Evolutionary conservation across 2,113 vertebrate genomes (phyloP), one percentile per base, ranked within the genome.

Genomic region (Microcebus jonahi): DNA sequence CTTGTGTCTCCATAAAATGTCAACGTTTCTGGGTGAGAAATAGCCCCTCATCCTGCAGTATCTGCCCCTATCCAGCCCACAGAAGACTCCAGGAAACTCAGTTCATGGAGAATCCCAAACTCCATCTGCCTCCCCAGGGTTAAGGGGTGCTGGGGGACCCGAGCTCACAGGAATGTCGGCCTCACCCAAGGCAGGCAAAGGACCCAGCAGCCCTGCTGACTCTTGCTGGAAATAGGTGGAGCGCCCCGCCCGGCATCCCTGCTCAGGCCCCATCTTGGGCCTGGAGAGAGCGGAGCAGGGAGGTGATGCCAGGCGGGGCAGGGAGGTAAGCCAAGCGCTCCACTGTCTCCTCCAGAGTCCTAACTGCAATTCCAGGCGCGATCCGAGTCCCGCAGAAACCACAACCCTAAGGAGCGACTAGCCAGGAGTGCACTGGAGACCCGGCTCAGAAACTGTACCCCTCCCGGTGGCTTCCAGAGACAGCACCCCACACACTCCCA

Each of bases 321-420:
- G 89, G 57, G 20, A 84, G 57, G 25, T 39, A 18, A 34, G 39
- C 80, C 88, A 87, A 79, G 36, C 34, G 7, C 87, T 65, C 70
- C 70, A 53, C 36, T 59, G 25, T 75, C 87, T 71, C 39, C 88
- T 63, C 79, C 42, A 42, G 65, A 76, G 36, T 15, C 34, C 50
- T 53, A 94, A 63, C 61, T 70, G 10, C 4, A 53, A 75, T n/a
- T 88, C 68, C 34, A 82, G 76, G 61, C 14, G 2, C 50, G 34
- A 27, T 21, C 91, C 31, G 75, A 84, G 82, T 61, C 48, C 76
- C 88, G 81, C 55, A 29, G 71, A 96, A 95, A 73, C 85, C 79
- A 79, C 75, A 63, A 0, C 31, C 31, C 42, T 59, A 34, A 45
- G 23, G 70, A 59, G 71, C 92, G 59, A 20, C 82, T 68, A 79